These are phyloP conservation scores for Oedothorax gibbosus DNA, from an alignment of 1,140 invertebrate genomes.

Conservation along the genomic window DNA sequence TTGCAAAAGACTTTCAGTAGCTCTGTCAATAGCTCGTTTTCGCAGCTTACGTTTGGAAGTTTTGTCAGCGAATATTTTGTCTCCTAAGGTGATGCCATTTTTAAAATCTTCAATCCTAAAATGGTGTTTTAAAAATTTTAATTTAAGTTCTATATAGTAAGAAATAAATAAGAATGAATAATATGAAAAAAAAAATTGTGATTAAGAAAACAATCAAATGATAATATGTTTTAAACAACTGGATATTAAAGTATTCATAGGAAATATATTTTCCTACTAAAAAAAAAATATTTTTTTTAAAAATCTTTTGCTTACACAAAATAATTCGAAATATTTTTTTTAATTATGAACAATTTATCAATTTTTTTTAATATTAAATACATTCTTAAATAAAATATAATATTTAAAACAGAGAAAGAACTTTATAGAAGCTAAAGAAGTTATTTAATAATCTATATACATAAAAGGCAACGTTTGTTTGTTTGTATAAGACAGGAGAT, in stretches of 20 bases:
- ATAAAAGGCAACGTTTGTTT: too few relatives aligned
- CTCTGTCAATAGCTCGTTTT: constrained; percentile 21
- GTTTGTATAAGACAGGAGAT: too few relatives aligned
- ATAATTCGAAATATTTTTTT: too few relatives aligned
- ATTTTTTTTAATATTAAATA: not conserved
- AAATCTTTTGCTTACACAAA: not conserved
- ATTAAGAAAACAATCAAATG: not conserved
- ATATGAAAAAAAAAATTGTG: too few relatives aligned
- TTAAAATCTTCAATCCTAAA: constrained; percentile 37
- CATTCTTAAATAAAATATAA: not conserved
- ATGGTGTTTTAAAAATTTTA: not conserved
- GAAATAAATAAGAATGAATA: not conserved
- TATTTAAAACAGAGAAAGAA: not conserved
- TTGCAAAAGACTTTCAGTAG: constrained; percentile 1
- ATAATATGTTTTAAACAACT: too few relatives aligned
- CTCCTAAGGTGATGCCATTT: constrained; percentile 9
- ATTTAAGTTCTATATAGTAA: not conserved
- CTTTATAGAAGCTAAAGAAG: not conserved
- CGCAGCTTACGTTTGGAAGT: not conserved
- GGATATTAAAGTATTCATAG: too few relatives aligned
- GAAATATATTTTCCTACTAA: not conserved
- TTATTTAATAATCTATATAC: too few relatives aligned
- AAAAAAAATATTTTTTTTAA: not conserved
- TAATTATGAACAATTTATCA: not conserved
- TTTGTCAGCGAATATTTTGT: not conserved